These are phyloP conservation scores for Julus scanicus DNA, from an alignment of 2,888 invertebrate species.

Conservation along the genomic window DNA sequence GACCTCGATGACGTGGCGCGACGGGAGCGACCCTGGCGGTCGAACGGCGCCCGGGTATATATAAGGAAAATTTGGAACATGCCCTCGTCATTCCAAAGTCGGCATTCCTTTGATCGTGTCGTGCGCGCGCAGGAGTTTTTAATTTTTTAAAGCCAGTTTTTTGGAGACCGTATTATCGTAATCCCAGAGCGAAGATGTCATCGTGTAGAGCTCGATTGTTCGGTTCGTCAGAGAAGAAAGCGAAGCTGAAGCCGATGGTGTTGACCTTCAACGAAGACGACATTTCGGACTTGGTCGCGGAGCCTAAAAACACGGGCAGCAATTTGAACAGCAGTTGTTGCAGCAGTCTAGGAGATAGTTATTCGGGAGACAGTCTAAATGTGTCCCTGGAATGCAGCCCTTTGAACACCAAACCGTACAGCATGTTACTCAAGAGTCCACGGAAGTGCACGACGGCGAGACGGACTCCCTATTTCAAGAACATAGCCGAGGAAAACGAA, in stretches of 20 bases:
- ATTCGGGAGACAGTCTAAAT: background rate
- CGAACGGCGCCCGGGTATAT: no score
- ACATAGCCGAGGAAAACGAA: background rate
- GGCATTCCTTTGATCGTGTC: no score
- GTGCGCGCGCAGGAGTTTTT: no score
- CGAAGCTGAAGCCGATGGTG: background rate
- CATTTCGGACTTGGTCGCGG: background rate
- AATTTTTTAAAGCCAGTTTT: no score
- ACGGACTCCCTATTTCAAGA: background rate
- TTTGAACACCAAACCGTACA: background rate
- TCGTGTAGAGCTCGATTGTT: background rate
- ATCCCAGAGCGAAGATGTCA: background rate
- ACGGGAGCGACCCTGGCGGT: no score
- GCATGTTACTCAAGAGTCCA: conserved; percentile 22
- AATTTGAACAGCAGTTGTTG: conserved; percentile 33
- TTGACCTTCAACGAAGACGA: background rate
- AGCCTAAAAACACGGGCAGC: background rate
- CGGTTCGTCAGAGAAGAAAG: background rate
- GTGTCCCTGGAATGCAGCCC: background rate
- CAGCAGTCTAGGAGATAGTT: background rate
- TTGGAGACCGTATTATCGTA: no score
- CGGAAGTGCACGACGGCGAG: background rate
- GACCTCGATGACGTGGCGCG: no score
- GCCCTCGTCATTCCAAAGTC: no score
- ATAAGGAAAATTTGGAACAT: no score